phyloP scores from a whole-genome alignment of 1,140 invertebrate genomes.

The Akabosia matsudoensis region DNA sequence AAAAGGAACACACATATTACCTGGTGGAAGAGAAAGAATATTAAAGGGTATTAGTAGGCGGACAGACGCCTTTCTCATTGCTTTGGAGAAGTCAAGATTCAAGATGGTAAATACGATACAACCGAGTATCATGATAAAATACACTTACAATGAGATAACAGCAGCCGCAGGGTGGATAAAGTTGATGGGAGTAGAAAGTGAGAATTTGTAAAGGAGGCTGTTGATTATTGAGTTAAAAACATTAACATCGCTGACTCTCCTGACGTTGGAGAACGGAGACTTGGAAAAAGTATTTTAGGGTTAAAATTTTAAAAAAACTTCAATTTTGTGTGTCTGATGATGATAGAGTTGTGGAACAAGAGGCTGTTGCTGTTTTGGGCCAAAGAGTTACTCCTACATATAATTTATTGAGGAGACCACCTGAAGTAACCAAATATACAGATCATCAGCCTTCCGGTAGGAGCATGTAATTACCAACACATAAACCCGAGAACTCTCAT shows the following conservation, averaged over 20 bases:
- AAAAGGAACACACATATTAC: neutral
- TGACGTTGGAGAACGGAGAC: neutral
- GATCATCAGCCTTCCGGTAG: conserved; percentile 14
- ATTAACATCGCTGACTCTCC: conserved; percentile 8
- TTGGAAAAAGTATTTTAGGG: conserved; percentile 3
- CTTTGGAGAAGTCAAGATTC: conserved; percentile 2
- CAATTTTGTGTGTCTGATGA: too few species aligned
- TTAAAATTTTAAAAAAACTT: too few species aligned
- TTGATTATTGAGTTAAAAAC: conserved; percentile 23
- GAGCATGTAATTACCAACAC: conserved; percentile 17
- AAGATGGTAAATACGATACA: conserved; percentile 17
- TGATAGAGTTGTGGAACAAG: too few species aligned
- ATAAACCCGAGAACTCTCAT: neutral
- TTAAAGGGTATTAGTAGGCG: conserved; percentile 14
- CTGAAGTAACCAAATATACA: conserved; percentile 22
- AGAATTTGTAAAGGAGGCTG: conserved; percentile 16
- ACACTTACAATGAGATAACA: neutral
- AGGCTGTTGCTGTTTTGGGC: too few species aligned
- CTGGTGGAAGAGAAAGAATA: neutral
- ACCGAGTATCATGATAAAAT: conserved; percentile 2
- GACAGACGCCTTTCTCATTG: conserved; percentile 23
- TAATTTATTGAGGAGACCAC: conserved; percentile 23
- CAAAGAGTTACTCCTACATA: too few species aligned
- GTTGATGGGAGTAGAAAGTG: neutral
- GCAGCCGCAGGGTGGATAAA: neutral